Evolutionary conservation across 2,888 invertebrate species (phyloP).

Genomic region (Miltochrista miniata): DNA sequence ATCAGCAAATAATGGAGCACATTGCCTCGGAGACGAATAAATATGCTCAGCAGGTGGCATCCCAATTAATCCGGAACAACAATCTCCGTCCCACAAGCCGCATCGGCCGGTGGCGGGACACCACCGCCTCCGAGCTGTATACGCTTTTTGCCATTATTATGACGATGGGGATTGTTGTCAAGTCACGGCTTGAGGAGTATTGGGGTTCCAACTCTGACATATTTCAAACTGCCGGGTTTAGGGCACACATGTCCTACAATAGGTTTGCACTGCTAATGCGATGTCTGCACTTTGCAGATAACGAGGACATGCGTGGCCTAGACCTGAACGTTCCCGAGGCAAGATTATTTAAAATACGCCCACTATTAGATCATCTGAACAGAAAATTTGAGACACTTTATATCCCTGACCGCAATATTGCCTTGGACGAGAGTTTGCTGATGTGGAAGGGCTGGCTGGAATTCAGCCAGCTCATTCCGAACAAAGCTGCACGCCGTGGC

Average conservation of each 20-base stretch:
- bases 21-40: too few relatives aligned
- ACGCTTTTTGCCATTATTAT: not conserved
- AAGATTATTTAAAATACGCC: not conserved
- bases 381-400: not conserved
- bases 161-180: too few relatives aligned
- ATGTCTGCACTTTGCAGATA: not conserved
- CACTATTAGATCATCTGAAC: not conserved
- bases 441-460: too few relatives aligned
- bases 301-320: not conserved
- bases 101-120: not conserved
- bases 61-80: not conserved
- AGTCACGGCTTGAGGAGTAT: not conserved
- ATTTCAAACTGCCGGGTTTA: not conserved
- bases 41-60: not conserved
- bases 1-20: too few relatives aligned
- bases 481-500: too few relatives aligned
- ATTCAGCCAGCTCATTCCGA: too few relatives aligned
- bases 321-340: not conserved
- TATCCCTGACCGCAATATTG: not conserved
- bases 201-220: slow-evolving; percentile 5
- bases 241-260: not conserved
- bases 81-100: not conserved
- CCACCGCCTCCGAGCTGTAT: not conserved
- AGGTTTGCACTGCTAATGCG: not conserved
- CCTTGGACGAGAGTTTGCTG: too few relatives aligned